These are phyloP conservation scores for Zeugodacus cucurbitae DNA, from an alignment of 1,140 invertebrate genomes.

Conservation along the genomic window DNA sequence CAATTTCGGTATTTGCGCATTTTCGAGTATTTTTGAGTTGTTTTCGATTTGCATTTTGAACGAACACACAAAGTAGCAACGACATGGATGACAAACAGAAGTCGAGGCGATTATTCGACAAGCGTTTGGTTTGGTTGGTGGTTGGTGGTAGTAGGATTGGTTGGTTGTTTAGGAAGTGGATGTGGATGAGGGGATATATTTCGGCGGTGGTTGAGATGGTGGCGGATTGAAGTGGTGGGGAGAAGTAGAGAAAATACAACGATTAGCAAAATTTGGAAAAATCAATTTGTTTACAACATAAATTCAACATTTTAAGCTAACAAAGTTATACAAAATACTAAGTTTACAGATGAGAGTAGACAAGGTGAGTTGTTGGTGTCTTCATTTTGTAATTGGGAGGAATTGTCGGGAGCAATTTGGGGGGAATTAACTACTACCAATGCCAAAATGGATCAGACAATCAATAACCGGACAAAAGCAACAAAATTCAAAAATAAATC, in stretches of 20 bases:
- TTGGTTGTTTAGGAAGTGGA: not conserved
- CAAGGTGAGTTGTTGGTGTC: not conserved
- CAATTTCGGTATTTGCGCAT: conserved; percentile 7
- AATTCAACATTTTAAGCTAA: conserved; percentile 34
- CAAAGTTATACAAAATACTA: conserved; percentile 8
- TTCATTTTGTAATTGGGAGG: not conserved
- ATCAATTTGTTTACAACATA: conserved; percentile 17
- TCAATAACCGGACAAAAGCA: not conserved
- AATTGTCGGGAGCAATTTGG: not conserved
- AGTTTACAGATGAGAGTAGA: not conserved
- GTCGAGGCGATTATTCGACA: conserved; percentile 24
- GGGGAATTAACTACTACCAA: not conserved
- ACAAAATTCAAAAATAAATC: not conserved
- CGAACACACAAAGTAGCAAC: conserved; percentile 39
- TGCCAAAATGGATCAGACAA: not conserved
- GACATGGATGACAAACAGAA: conserved; percentile 36
- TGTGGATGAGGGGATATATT: not conserved
- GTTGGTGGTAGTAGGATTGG: not conserved
- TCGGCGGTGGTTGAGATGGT: not conserved
- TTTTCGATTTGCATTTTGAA: conserved; percentile 34
- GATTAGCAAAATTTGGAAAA: conserved; percentile 41
- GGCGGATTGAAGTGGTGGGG: not conserved
- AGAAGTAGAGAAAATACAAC: conserved; percentile 38
- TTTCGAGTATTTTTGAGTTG: conserved; percentile 17
- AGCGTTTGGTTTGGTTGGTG: not conserved